These are phyloP conservation scores for Actenoides lindsayi DNA, from an alignment of 2,113 vertebrate genomes.

Conservation along the genomic window DNA sequence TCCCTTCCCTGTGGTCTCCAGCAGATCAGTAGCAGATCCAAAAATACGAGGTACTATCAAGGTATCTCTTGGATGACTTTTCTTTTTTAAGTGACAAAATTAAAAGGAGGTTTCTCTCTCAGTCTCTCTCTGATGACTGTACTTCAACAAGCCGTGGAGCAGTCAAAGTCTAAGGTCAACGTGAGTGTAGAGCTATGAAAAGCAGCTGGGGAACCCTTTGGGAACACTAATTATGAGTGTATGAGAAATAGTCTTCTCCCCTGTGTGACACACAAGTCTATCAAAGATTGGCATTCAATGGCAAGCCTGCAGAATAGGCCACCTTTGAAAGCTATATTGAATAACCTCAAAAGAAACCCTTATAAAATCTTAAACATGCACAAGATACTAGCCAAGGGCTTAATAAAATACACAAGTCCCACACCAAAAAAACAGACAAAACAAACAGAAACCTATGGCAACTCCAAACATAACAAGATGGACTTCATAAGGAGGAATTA, in stretches of 20 bases:
- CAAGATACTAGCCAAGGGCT: conserved; percentile 66
- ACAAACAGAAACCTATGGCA: conserved; percentile 64
- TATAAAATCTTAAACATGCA: conserved; percentile 41
- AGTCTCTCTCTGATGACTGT: neutral
- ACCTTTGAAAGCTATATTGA: conserved; percentile 59
- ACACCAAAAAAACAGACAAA: conserved; percentile 38
- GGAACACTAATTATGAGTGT: conserved; percentile 17
- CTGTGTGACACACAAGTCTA: neutral
- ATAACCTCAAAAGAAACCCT: conserved; percentile 47
- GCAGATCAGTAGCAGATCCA: neutral
- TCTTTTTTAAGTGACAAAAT: neutral
- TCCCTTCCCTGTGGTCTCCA: neutral
- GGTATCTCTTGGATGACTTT: neutral
- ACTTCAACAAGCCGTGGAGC: neutral
- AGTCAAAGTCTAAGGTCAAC: neutral
- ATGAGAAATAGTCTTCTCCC: neutral
- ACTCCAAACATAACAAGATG: conserved; percentile 70
- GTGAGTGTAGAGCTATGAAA: conserved; percentile 29
- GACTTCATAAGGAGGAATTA: conserved; percentile 64
- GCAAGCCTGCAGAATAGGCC: conserved; percentile 34
- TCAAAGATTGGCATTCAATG: conserved; percentile 57
- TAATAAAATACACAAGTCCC: conserved; percentile 68
- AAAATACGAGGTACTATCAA: neutral
- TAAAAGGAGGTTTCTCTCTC: neutral
- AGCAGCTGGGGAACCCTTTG: conserved; percentile 11